These are phyloP conservation scores for Eonycteris spelaea DNA, from an alignment of 2,113 vertebrate species.

Conservation along the genomic window DNA sequence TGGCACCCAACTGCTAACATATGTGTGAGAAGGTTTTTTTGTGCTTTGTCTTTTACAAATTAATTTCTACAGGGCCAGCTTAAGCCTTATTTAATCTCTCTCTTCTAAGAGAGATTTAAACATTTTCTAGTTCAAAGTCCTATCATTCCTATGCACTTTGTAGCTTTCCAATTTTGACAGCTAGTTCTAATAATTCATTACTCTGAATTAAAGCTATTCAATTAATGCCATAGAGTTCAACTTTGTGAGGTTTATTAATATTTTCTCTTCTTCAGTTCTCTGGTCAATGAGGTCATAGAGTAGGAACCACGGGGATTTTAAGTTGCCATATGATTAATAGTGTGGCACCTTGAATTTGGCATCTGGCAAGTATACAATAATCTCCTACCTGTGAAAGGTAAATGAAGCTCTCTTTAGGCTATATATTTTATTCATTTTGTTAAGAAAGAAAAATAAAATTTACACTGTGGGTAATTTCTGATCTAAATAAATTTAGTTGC, in stretches of 20 bases:
- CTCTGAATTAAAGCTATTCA: not conserved
- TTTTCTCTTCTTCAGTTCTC: not conserved
- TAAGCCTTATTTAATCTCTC: not conserved
- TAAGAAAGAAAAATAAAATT: not conserved
- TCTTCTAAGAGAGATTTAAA: not conserved
- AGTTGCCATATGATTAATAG: not conserved
- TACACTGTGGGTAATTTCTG: not conserved
- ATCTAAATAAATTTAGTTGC: not conserved
- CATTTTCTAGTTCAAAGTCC: not conserved
- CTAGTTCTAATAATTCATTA: not conserved
- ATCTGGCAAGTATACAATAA: slow-evolving; percentile 18
- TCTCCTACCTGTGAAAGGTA: not conserved
- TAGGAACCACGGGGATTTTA: not conserved
- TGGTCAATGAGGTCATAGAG: not conserved
- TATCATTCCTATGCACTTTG: not conserved
- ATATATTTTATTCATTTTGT: not conserved
- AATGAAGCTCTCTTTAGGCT: not conserved
- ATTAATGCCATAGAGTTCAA: not conserved
- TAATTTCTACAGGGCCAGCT: not conserved
- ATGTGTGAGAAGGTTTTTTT: not conserved
- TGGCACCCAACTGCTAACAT: not conserved
- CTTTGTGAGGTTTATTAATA: not conserved
- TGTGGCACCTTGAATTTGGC: not conserved
- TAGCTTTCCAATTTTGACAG: not conserved
- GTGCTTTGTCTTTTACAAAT: not conserved